phyloP scores from a whole-genome alignment of 37 sponge, comb jelly and placozoan genomes.

The Amphimedon queenslandica region DNA sequence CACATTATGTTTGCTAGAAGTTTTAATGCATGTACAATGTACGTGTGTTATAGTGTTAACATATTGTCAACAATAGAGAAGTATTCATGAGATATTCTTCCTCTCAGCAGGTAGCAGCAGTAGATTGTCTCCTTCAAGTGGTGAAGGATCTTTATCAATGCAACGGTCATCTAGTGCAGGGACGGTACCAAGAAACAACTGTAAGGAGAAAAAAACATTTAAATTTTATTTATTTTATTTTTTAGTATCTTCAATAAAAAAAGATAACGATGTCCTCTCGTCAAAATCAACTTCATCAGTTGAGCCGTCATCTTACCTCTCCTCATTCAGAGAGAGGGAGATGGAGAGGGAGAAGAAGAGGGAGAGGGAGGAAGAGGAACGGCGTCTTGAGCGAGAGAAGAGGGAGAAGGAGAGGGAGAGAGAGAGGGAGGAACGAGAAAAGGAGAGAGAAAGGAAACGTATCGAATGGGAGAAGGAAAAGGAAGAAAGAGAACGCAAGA shows the following conservation, averaged over 20 bases:
- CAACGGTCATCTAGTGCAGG: neutral
- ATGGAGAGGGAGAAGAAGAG: neutral
- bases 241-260: too few species aligned
- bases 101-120: too few species aligned
- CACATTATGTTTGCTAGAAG: too few species aligned
- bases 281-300: neutral
- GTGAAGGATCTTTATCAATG: neutral
- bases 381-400: neutral
- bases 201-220: neutral
- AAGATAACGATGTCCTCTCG: too few species aligned
- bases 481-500: neutral
- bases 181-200: neutral
- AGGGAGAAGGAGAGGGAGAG: neutral
- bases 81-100: too few species aligned
- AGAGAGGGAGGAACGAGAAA: neutral
- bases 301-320: neutral
- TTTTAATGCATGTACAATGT: too few species aligned
- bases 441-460: neutral
- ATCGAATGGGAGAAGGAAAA: neutral
- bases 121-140: too few species aligned
- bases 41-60: too few species aligned
- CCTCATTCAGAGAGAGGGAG: neutral
- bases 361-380: neutral
- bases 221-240: neutral
- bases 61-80: too few species aligned